These are phyloP conservation scores for Liolophura sinensis DNA, from an alignment of 1,140 invertebrate genomes.

Conservation along the genomic window DNA sequence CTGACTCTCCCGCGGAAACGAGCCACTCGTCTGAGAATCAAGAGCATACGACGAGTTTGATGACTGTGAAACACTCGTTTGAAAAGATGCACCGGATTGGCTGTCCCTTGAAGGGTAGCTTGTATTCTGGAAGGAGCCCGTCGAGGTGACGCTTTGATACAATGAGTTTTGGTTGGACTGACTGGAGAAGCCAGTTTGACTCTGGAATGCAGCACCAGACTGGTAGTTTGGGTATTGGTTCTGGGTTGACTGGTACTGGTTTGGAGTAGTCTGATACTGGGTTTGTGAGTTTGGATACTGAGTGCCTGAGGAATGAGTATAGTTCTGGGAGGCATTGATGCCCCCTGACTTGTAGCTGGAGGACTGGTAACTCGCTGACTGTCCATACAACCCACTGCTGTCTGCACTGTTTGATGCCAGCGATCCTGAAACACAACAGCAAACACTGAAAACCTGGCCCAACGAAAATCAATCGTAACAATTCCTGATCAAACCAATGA, in stretches of 20 bases:
- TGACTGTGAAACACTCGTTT: too few species aligned
- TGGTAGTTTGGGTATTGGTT: slow-evolving; percentile 38
- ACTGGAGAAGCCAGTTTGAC: slow-evolving; percentile 29
- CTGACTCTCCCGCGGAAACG: slow-evolving; percentile 1
- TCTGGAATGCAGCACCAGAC: slow-evolving; percentile 36
- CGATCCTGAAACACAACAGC: slow-evolving; percentile 24
- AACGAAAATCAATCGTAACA: too few species aligned
- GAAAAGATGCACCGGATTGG: slow-evolving; percentile 15
- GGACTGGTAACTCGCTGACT: slow-evolving; percentile 15
- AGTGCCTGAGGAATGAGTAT: slow-evolving; percentile 19
- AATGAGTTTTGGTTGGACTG: slow-evolving; percentile 25
- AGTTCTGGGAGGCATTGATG: slow-evolving; percentile 20
- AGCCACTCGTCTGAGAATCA: background rate
- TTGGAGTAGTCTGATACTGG: background rate
- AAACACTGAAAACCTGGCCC: background rate
- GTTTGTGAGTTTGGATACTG: slow-evolving; percentile 28
- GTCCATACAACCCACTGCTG: slow-evolving; percentile 9
- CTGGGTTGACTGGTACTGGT: slow-evolving; percentile 31
- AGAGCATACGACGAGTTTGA: too few species aligned
- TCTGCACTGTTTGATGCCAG: slow-evolving; percentile 21
- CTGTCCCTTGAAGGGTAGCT: background rate
- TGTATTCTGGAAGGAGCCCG: slow-evolving; percentile 6
- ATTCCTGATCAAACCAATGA: too few species aligned
- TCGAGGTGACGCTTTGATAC: slow-evolving; percentile 19
- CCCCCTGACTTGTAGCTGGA: slow-evolving; percentile 22